Evolutionary conservation across 2,113 vertebrate species (phyloP).

Genomic region (Tauraco erythrolophus): DNA sequence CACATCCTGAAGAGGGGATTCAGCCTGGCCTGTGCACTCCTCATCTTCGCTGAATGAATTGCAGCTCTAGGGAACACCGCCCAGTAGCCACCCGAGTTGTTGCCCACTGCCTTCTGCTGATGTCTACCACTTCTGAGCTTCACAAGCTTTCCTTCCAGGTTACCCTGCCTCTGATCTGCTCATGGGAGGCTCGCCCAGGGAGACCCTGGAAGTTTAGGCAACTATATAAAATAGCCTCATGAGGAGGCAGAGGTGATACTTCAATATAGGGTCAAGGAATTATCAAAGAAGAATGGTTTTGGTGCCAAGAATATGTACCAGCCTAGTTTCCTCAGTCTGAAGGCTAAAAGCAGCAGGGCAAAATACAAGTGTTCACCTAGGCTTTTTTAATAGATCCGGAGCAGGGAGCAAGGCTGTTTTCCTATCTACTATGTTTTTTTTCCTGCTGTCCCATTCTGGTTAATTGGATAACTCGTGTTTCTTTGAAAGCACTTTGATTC

Average conservation of each 20-base stretch:
- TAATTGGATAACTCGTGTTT: constrained; percentile 50
- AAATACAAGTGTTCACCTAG: not conserved
- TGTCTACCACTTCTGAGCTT: not conserved
- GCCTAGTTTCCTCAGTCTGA: not conserved
- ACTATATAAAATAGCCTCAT: accelerated
- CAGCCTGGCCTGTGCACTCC: not conserved
- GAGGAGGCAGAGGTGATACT: not conserved
- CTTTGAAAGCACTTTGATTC: constrained; percentile 59
- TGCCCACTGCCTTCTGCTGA: not conserved
- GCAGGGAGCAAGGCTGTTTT: not conserved
- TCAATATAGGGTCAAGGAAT: not conserved
- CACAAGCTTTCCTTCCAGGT: not conserved
- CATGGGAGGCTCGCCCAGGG: not conserved
- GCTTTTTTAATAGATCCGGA: not conserved
- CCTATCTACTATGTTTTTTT: not conserved
- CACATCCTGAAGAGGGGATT: not conserved
- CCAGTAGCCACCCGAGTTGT: not conserved
- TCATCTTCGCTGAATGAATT: not conserved
- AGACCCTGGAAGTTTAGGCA: not conserved
- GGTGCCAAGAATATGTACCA: not conserved
- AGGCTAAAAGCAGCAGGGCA: not conserved
- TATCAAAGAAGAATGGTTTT: not conserved
- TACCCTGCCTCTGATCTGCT: not conserved
- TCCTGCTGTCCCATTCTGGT: constrained; percentile 10
- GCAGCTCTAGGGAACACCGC: not conserved